Conservation (phyloP, 2,888 invertebrate genomes). For the Bimastos eiseni region DNA sequence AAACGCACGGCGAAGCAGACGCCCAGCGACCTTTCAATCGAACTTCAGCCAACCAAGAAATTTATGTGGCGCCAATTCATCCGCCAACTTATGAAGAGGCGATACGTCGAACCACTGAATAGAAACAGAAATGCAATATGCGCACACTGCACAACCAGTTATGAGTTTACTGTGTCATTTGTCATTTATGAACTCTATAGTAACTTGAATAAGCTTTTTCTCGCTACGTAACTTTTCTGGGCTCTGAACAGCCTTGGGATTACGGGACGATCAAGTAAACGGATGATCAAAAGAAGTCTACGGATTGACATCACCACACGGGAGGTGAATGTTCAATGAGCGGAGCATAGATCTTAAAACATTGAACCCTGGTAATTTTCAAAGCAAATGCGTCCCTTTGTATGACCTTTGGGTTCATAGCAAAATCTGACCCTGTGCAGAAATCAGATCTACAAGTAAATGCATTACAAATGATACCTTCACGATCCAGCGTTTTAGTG, state of each 20-base stretch:
- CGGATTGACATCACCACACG: neutral
- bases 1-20: neutral
- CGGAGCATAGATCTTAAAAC: too few species aligned
- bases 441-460: too few species aligned
- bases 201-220: neutral
- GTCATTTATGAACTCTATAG: neutral
- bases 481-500: too few species aligned
- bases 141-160: neutral
- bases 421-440: too few species aligned
- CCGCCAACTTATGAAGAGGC: slow-evolving; percentile 20
- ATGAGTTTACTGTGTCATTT: neutral
- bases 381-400: too few species aligned
- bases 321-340: neutral
- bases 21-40: neutral
- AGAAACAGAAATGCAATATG: slow-evolving; percentile 13
- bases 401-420: too few species aligned
- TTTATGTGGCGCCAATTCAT: slow-evolving; percentile 4
- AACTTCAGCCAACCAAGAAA: neutral
- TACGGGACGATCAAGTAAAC: neutral
- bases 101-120: neutral
- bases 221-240: neutral
- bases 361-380: too few species aligned
- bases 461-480: too few species aligned
- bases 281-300: neutral
- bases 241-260: neutral